Evolutionary conservation across 2,888 invertebrate species (phyloP).

Genomic region (Beris morrisii): DNA sequence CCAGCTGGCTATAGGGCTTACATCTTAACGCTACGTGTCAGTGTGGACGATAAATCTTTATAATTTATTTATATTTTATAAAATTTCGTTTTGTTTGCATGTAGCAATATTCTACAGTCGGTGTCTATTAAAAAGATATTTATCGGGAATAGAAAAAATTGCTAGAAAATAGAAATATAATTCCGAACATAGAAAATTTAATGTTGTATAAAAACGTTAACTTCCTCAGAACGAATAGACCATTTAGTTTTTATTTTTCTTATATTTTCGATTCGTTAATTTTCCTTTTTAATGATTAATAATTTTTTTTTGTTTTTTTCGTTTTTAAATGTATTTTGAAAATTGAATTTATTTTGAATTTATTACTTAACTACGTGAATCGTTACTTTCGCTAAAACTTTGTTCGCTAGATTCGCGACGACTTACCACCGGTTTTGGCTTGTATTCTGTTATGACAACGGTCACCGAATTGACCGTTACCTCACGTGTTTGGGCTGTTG

Average conservation of each 20-base stretch:
- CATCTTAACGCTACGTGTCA: too few species aligned
- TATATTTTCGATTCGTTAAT: not conserved
- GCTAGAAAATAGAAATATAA: too few species aligned
- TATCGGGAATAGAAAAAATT: too few species aligned
- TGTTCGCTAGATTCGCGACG: conserved; percentile 55
- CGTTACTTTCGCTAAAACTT: conserved; percentile 57
- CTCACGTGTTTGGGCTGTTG: conserved; percentile 89
- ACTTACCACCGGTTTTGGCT: conserved; percentile 66
- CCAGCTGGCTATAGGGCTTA: too few species aligned
- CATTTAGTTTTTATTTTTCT: not conserved
- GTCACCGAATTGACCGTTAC: conserved; percentile 97
- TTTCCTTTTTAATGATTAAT: conserved; percentile 1
- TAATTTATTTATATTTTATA: too few species aligned
- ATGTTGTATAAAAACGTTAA: too few species aligned
- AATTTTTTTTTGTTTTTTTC: conserved; percentile 2
- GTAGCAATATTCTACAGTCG: too few species aligned
- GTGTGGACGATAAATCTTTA: too few species aligned
- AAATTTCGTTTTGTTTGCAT: too few species aligned
- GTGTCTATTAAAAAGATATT: too few species aligned
- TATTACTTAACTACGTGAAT: conserved; percentile 55
- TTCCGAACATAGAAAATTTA: too few species aligned
- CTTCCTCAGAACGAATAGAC: too few species aligned
- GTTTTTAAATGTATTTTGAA: not conserved
- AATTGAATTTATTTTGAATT: not conserved
- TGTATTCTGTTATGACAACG: conserved; percentile 95